Evolutionary conservation across 2,888 invertebrate species (phyloP), one percentile per base, ranked within the genome.

Genomic region (Eurytoma adleriae): DNA sequence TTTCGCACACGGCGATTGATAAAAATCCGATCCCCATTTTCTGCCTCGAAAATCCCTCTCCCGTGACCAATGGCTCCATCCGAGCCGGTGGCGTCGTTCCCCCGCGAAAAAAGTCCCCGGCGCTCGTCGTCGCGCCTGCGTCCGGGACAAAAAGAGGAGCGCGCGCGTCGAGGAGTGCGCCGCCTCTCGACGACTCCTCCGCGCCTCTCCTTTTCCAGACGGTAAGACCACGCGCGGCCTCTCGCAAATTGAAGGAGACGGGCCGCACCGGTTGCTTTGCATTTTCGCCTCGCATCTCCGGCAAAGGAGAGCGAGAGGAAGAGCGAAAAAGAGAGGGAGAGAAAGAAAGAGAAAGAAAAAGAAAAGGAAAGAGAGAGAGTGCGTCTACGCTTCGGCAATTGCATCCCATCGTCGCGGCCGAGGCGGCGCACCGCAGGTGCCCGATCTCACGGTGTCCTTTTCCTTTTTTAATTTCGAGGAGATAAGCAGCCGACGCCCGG

Each of bases 191-290:
- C 40, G 4, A 7, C 5, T 40, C 40, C 40, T 40, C 40, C 40
- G 40, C 2, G 40, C 40, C 40, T 40, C 40, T 40, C 40, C 40
- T 40, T 40, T 40, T 40, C 4, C 40, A 40, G 40, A 40, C 40
- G 40, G 40, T 40, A 40, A 40, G 40, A 40, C 3, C 40, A 40
- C 40, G 40, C 40, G 40, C 40, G 40, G 40, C 61, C 20, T 24
- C 20, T 20, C 20, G 59, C n/a, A 59, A 59, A 18, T 59, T 24
- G 59, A 18, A 20, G 20, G 20, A 20, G 20, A 40, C 40, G 40
- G 40, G 27, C 24, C 24, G 61, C 76, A 59, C 68, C 76, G 18
- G 70, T 77, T 62, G 71, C 71, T 78, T 78, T 78, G 71, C 78
- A 71, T 71, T 78, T 71, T 78, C 78, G 78, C 52, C 68, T 68